Evolutionary conservation across 2,797 vertebrate species (phyloP).

Genomic region (Poeciliopsis paucimaculata): DNA sequence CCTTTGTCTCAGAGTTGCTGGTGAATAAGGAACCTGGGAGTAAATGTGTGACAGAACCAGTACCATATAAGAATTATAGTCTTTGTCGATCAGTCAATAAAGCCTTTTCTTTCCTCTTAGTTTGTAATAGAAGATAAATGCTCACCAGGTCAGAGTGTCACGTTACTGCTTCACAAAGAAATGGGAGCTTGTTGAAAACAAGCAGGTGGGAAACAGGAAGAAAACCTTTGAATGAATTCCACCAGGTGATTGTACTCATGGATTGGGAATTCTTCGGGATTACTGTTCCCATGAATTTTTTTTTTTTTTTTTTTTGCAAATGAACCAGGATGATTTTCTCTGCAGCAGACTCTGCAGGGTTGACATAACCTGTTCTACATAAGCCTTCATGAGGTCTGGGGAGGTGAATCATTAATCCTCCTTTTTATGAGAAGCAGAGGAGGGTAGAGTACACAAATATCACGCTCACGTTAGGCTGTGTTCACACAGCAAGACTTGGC

Average conservation of each 20-base stretch:
- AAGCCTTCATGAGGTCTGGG: background rate
- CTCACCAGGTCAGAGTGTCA: conserved; percentile 3
- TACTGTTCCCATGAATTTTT: background rate
- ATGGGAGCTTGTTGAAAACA: conserved; percentile 7
- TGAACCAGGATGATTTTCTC: background rate
- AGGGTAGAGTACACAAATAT: background rate
- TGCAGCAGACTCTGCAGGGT: background rate
- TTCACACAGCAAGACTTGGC: background rate
- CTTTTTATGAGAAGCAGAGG: background rate
- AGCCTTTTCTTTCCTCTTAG: conserved; percentile 28
- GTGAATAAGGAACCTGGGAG: conserved; percentile 40
- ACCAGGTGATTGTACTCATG: background rate
- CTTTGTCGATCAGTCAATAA: conserved; percentile 11
- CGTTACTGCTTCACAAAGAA: conserved; percentile 12
- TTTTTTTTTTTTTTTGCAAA: background rate
- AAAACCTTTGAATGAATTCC: background rate
- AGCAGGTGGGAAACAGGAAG: conserved; percentile 11
- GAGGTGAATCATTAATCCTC: background rate
- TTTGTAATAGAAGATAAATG: conserved; percentile 6
- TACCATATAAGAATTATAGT: conserved; percentile 23
- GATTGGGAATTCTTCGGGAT: background rate
- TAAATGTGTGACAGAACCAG: conserved; percentile 14
- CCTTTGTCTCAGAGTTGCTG: conserved; percentile 64
- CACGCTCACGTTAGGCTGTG: background rate
- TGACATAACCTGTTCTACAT: background rate